These are phyloP conservation scores for Napeogenes inachia DNA, from an alignment of 2,888 invertebrate species.

Conservation along the genomic window DNA sequence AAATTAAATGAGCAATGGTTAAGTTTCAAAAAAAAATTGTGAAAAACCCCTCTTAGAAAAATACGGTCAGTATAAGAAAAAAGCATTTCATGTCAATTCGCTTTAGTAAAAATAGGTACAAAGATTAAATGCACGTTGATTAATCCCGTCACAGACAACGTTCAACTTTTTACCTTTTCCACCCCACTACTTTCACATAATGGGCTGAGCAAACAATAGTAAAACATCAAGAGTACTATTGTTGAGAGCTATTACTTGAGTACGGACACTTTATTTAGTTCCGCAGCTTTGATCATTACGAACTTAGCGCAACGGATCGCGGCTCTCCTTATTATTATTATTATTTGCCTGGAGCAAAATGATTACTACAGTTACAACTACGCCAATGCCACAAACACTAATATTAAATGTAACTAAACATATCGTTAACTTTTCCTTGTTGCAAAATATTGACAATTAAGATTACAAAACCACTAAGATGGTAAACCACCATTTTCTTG, in stretches of 20 bases:
- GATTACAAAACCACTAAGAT: no score
- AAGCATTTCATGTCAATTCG: constrained; percentile 15
- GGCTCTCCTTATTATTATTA: constrained; percentile 6
- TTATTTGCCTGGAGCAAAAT: constrained; percentile 6
- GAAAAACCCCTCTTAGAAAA: no score
- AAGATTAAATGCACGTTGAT: constrained; percentile 31
- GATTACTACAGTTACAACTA: neutral
- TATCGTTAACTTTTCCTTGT: no score
- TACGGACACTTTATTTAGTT: constrained; percentile 26
- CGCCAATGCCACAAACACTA: neutral
- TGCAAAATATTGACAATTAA: no score
- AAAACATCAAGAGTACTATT: constrained; percentile 46
- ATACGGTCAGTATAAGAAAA: no score
- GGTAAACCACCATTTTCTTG: no score
- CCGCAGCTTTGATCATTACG: constrained; percentile 20
- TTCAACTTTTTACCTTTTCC: constrained; percentile 51
- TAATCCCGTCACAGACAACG: constrained; percentile 35
- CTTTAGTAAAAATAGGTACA: constrained; percentile 25
- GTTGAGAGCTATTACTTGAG: constrained; percentile 37
- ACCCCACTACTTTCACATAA: constrained; percentile 55
- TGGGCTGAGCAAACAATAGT: constrained; percentile 53
- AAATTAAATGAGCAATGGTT: no score
- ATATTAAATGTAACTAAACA: neutral
- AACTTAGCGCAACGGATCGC: constrained; percentile 5
- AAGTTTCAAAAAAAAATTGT: no score